These are phyloP conservation scores for Herpailurus yagouaroundi DNA, from an alignment of 2,113 vertebrate genomes.

Conservation along the genomic window DNA sequence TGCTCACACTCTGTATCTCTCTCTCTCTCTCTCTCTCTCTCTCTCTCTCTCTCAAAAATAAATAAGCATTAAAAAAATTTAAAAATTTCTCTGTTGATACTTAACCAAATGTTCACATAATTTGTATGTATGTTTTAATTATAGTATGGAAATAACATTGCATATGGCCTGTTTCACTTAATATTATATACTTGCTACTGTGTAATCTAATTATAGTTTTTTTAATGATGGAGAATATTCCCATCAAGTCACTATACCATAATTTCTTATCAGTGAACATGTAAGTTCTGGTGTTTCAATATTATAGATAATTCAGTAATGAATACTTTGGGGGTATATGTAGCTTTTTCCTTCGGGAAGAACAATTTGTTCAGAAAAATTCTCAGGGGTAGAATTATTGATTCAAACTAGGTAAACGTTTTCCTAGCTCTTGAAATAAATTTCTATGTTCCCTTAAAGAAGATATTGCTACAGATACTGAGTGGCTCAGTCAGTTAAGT, in stretches of 20 bases:
- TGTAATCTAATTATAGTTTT: background rate
- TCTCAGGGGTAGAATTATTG: background rate
- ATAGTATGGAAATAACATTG: constrained; percentile 11
- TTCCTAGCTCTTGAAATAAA: constrained; percentile 33
- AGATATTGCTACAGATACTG: background rate
- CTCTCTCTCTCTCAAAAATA: no score
- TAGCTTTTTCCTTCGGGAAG: background rate
- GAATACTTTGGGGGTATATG: background rate
- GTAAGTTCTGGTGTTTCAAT: background rate
- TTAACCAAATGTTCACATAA: background rate
- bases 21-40: no score
- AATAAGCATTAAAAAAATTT: background rate
- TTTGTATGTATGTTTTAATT: background rate
- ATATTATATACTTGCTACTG: background rate
- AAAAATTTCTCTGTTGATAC: background rate
- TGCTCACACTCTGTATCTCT: no score
- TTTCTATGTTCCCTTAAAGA: background rate
- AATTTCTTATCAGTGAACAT: background rate
- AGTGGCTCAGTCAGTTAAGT: no score
- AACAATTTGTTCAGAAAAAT: background rate
- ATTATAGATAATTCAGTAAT: background rate
- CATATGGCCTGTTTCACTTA: background rate
- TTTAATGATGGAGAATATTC: background rate
- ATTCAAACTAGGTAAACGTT: background rate
- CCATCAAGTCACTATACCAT: background rate